These are phyloP conservation scores for Scaptomyza parva DNA, from an alignment of 2,888 invertebrate species.

Conservation along the genomic window DNA sequence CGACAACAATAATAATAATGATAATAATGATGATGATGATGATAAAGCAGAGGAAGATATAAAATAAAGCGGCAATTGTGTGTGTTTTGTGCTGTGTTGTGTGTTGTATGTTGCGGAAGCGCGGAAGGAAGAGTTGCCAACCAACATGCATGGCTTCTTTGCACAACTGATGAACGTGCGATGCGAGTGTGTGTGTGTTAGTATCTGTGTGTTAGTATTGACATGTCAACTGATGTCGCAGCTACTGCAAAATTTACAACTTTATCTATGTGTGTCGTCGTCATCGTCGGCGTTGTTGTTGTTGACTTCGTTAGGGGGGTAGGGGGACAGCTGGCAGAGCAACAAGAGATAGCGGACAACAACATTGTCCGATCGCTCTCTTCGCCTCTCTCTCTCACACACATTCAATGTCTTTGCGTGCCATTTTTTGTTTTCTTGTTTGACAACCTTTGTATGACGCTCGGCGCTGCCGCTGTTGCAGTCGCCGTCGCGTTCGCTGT, in stretches of 20 bases:
- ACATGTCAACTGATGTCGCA: slow-evolving; percentile 66
- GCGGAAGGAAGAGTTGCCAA: slow-evolving; percentile 52
- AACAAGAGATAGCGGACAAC: slow-evolving; percentile 25
- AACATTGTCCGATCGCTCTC: slow-evolving; percentile 22
- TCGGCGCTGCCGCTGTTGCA: slow-evolving; percentile 33
- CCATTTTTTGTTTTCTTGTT: slow-evolving; percentile 70
- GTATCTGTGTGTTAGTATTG: slow-evolving; percentile 54
- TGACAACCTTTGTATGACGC: slow-evolving; percentile 74
- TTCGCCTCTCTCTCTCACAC: slow-evolving; percentile 34
- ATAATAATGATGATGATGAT: slow-evolving; percentile 49
- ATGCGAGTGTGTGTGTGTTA: slow-evolving; percentile 1
- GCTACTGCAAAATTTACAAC: slow-evolving; percentile 73
- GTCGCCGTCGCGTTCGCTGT: slow-evolving; percentile 35
- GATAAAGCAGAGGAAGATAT: slow-evolving; percentile 69
- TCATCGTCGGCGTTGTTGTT: background rate
- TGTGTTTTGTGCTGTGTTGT: slow-evolving; percentile 37
- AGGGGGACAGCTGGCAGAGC: slow-evolving; percentile 3
- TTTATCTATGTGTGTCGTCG: slow-evolving; percentile 78
- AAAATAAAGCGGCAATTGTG: slow-evolving; percentile 74
- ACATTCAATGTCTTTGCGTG: slow-evolving; percentile 57
- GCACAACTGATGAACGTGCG: slow-evolving; percentile 9
- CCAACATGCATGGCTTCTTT: slow-evolving; percentile 24
- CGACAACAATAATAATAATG: slow-evolving; percentile 34
- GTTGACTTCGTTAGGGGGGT: no score
- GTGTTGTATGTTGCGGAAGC: slow-evolving; percentile 31